Evolutionary conservation across 1,140 invertebrate genomes (phyloP), one percentile per base, ranked within the genome.

Genomic region (Papilio dardanus): DNA sequence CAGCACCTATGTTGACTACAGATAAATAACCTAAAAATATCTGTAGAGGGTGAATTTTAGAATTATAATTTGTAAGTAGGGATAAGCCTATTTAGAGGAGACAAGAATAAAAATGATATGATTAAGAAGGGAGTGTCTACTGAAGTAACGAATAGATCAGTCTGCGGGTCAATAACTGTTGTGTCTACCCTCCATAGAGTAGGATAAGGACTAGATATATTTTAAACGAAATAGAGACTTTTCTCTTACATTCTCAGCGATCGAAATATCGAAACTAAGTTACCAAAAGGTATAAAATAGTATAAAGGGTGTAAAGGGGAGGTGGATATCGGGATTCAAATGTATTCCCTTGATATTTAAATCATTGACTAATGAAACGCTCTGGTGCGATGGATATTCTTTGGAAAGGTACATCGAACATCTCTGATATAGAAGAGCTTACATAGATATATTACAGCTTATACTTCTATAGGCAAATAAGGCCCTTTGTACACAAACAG

Each of bases 271-370:
- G 21, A 12, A 28, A 58, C 50, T 54, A 8, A 19, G 19, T 58
- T 58, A 21, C 21, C 21, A 10, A 24, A 12, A 58, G 24, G 54
- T 58, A 58, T 28, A 58, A 58, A 58, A 58, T 6, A 10, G 28
- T 24, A 24, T 58, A 58, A 28, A 21, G 54, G n/a, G n/a, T n/a
- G n/a, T n/a, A 58, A 28, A 58, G 54, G 54, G 54, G 54, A 28
- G 24, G 54, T 28, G 24, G 24, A 58, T 58, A 58, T 58, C 54
- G 24, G 8, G 54, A 58, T 58, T 58, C 24, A 58, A 58, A 58
- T 58, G 54, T 58, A 58, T 58, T 58, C 54, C 54, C 28, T 58
- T 58, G 54, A 58, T 58, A 58, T 58, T 58, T 58, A 58, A 58
- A 58, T 58, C 54, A 28, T 58, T 58, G 54, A 58, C 54, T 58